phyloP scores from a whole-genome alignment of 1,140 invertebrate genomes.

The Temnothorax curvispinosus region DNA sequence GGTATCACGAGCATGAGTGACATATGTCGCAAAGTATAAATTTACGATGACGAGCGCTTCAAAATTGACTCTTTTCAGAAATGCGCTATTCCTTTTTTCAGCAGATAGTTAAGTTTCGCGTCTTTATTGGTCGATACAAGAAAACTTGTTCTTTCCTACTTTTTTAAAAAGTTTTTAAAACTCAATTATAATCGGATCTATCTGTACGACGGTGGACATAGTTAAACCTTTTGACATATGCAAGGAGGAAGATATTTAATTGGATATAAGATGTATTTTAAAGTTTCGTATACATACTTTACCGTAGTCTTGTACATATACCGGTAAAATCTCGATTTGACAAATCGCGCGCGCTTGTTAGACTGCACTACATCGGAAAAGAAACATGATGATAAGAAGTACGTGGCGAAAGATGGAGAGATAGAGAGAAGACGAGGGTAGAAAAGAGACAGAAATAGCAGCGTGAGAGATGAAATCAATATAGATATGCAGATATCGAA shows the following conservation, averaged over 20 bases:
- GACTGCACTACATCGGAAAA: conserved; percentile 20
- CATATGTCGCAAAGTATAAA: conserved; percentile 11
- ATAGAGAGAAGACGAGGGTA: neutral
- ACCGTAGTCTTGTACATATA: neutral
- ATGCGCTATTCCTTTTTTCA: neutral
- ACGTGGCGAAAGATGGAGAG: neutral
- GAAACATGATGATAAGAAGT: conserved; percentile 16
- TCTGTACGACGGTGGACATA: neutral
- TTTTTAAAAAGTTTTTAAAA: conserved; percentile 5
- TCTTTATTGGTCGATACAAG: neutral
- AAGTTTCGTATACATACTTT: conserved; percentile 3
- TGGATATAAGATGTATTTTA: neutral
- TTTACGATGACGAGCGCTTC: conserved; percentile 9
- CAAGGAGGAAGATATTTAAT: neutral
- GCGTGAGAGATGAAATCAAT: conserved; percentile 57
- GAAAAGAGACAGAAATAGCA: neutral
- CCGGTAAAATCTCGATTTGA: conserved; percentile 20
- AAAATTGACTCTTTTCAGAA: neutral
- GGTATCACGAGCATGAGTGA: conserved; percentile 9
- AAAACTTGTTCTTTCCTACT: neutral
- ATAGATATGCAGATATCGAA: conserved; percentile 57
- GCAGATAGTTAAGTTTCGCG: neutral
- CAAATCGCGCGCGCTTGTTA: conserved; percentile 7
- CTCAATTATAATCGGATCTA: neutral
- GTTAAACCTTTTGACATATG: neutral